Percentiles rank a stretch among this genome's conserved stretches.
phyloP scores from a whole-genome alignment of 2,797 vertebrate species.

The Gymnothorax javanicus region DNA sequence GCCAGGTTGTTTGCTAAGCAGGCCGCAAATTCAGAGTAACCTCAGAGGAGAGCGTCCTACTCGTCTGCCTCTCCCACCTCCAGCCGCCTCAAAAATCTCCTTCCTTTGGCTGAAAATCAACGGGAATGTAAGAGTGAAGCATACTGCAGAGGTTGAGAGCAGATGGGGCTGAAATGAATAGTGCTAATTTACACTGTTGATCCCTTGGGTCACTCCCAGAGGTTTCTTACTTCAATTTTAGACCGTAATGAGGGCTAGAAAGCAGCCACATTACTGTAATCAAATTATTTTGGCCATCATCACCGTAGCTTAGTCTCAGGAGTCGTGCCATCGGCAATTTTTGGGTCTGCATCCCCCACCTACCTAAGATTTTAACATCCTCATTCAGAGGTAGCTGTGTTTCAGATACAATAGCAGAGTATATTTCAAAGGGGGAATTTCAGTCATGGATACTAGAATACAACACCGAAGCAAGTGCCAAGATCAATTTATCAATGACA shows the following conservation, averaged over 20 bases:
- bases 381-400: slow-evolving; percentile 41
- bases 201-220: slow-evolving; percentile 7
- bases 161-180: neutral
- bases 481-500: neutral
- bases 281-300: neutral
- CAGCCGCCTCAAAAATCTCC: too few relatives aligned
- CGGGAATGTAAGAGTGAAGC: neutral
- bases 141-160: neutral
- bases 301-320: neutral
- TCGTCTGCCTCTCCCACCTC: neutral
- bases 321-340: slow-evolving; percentile 27
- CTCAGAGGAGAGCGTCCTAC: neutral
- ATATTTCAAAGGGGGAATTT: slow-evolving; percentile 31
- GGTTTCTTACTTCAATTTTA: neutral
- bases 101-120: neutral
- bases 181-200: neutral
- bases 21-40: neutral
- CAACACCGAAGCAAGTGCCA: slow-evolving; percentile 56
- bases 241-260: neutral
- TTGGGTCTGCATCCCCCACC: slow-evolving; percentile 17
- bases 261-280: slow-evolving; percentile 18
- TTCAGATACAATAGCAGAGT: slow-evolving; percentile 36
- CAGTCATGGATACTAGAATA: slow-evolving; percentile 53
- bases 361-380: slow-evolving; percentile 28
- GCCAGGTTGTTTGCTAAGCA: neutral